Evolutionary conservation across 2,888 invertebrate species (phyloP).

Genomic region (Andrena praecox): DNA sequence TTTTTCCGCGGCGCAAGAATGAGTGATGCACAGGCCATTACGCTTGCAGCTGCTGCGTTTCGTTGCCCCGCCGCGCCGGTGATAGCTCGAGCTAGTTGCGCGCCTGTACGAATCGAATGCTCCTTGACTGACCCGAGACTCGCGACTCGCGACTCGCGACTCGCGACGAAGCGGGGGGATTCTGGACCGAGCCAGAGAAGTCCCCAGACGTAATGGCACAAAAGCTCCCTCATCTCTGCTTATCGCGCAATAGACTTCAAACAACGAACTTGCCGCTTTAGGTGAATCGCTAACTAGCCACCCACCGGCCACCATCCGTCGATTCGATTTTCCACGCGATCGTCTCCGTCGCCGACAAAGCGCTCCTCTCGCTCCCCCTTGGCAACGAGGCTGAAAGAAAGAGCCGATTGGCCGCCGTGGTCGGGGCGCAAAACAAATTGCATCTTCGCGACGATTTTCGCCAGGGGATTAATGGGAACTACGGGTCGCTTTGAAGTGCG

Average conservation of each 20-base stretch:
- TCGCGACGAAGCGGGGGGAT: not conserved
- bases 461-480: slow-evolving; percentile 21
- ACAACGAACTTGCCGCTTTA: not conserved
- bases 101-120: slow-evolving; percentile 13
- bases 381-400: not conserved
- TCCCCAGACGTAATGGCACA: too few relatives aligned
- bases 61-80: slow-evolving; percentile 1
- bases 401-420: slow-evolving; percentile 30
- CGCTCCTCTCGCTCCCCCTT: not conserved
- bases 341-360: slow-evolving; percentile 14
- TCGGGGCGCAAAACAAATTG: slow-evolving; percentile 46
- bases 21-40: slow-evolving; percentile 13
- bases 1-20: slow-evolving; percentile 24
- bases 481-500: slow-evolving; percentile 39
- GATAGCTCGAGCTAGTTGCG: not conserved
- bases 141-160: not conserved
- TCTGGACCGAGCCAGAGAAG: too few relatives aligned
- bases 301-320: not conserved
- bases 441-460: slow-evolving; percentile 40
- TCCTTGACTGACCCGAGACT: not conserved
- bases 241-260: too few relatives aligned
- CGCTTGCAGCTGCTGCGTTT: slow-evolving; percentile 21
- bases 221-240: too few relatives aligned
- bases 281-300: slow-evolving; percentile 24
- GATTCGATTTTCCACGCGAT: slow-evolving; percentile 25